These are phyloP conservation scores for Pristionchus japonicus DNA, from an alignment of 2,888 invertebrate species.

Conservation along the genomic window DNA sequence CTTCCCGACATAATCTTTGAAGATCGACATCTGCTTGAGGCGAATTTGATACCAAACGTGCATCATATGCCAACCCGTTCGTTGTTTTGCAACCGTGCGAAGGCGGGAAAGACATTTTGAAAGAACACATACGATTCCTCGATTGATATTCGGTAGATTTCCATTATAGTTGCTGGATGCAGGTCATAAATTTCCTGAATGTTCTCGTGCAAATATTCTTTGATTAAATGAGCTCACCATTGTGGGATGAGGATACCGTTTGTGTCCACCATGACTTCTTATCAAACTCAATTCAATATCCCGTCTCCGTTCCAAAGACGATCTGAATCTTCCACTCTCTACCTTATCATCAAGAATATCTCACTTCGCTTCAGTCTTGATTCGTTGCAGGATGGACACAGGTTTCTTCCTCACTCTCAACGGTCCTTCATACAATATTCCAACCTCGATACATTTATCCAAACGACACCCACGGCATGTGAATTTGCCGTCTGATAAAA, in stretches of 20 bases:
- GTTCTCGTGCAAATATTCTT: too few relatives aligned
- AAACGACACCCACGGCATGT: not conserved
- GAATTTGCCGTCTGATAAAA: not conserved
- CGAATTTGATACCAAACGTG: not conserved
- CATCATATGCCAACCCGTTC: not conserved
- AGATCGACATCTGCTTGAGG: not conserved
- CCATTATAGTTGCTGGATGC: not conserved
- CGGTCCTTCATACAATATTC: not conserved
- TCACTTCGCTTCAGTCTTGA: not conserved
- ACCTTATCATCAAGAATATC: not conserved
- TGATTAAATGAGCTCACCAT: not conserved
- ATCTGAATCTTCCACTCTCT: not conserved
- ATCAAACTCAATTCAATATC: not conserved
- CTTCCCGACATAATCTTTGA: conserved; percentile 18
- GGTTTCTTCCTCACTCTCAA: not conserved
- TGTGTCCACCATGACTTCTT: not conserved
- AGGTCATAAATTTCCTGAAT: not conserved
- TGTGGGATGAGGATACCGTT: not conserved
- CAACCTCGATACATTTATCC: not conserved
- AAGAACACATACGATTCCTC: not conserved
- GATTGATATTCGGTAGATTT: not conserved
- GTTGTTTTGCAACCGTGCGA: not conserved
- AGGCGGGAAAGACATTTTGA: not conserved
- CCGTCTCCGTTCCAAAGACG: not conserved
- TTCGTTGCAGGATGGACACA: not conserved